A percentile compares a stretch with the other conserved stretches of the same genome.
Conservation (phyloP, 2,888 invertebrate species). For the Agonum fuliginosum region DNA sequence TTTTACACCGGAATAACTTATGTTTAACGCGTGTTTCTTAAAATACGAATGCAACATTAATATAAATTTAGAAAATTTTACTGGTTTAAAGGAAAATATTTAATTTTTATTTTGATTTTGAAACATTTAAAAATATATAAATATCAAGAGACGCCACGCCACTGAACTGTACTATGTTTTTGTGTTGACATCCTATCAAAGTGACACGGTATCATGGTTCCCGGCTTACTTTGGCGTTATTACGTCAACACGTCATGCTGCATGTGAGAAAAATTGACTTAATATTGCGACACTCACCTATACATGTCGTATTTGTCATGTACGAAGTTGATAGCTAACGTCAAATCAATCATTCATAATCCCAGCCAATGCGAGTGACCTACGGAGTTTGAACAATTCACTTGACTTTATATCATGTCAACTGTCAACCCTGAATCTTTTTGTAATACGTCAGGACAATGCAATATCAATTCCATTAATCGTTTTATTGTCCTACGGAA, state of each 20-base stretch:
- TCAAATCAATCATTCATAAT: constrained; percentile 34
- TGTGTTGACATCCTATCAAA: neutral
- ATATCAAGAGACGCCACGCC: neutral
- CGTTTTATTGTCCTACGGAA: constrained; percentile 26
- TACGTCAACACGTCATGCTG: constrained; percentile 16
- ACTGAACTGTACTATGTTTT: neutral
- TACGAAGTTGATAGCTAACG: constrained; percentile 26
- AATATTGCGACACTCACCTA: constrained; percentile 15
- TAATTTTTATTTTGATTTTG: no score
- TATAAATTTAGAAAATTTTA: no score
- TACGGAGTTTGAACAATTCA: constrained; percentile 25
- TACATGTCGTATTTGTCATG: constrained; percentile 18
- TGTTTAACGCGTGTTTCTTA: no score
- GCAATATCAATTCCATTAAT: constrained; percentile 30
- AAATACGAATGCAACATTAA: no score
- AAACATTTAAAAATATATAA: no score
- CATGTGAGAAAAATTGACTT: constrained; percentile 35
- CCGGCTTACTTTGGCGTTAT: constrained; percentile 1
- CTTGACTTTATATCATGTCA: constrained; percentile 31
- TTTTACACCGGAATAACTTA: no score
- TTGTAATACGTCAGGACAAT: constrained; percentile 27
- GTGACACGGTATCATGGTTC: neutral
- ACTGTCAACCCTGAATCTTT: constrained; percentile 18
- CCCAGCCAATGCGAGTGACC: neutral
- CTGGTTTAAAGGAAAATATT: no score